A percentile compares a stretch with the other conserved stretches of the same genome.
Evolutionary conservation across 2,113 vertebrate species (phyloP).

Genomic region (Andinoacara biseriatus): DNA sequence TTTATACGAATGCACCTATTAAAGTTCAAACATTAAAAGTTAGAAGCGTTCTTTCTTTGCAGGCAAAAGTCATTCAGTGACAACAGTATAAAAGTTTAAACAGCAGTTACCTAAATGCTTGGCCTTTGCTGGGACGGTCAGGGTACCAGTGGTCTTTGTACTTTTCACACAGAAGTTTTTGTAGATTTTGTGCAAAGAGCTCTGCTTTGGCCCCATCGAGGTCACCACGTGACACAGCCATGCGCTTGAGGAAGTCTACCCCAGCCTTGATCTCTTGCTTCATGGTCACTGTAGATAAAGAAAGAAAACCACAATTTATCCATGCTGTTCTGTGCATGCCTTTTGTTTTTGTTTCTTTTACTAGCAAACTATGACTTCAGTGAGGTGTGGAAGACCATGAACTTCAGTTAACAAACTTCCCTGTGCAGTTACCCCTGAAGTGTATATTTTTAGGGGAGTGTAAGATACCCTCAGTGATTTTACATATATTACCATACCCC

Average conservation of each 20-base stretch:
- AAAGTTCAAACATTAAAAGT: neutral
- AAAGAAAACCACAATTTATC: neutral
- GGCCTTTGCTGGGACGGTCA: constrained; percentile 86
- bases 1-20: constrained; percentile 82
- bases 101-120: constrained; percentile 88
- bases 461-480: neutral
- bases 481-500: neutral
- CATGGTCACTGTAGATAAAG: constrained; percentile 79
- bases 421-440: constrained; percentile 19
- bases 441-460: constrained; percentile 21
- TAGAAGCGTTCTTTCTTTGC: neutral
- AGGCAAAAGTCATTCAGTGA: neutral
- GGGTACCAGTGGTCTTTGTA: constrained; percentile 93
- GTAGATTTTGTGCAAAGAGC: constrained; percentile 85
- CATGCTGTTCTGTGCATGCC: neutral
- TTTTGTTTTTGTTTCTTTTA: neutral
- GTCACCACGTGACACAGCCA: constrained; percentile 83
- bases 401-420: constrained; percentile 26
- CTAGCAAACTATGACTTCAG: constrained; percentile 3
- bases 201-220: constrained; percentile 83
- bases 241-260: constrained; percentile 88
- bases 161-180: constrained; percentile 84
- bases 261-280: constrained; percentile 91
- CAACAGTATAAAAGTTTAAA: neutral
- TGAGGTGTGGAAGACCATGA: constrained; percentile 10